Percentiles rank a stretch among this genome's conserved stretches.
Conservation (phyloP, 2,888 invertebrate genomes). For the Cartodere bifasciata region DNA sequence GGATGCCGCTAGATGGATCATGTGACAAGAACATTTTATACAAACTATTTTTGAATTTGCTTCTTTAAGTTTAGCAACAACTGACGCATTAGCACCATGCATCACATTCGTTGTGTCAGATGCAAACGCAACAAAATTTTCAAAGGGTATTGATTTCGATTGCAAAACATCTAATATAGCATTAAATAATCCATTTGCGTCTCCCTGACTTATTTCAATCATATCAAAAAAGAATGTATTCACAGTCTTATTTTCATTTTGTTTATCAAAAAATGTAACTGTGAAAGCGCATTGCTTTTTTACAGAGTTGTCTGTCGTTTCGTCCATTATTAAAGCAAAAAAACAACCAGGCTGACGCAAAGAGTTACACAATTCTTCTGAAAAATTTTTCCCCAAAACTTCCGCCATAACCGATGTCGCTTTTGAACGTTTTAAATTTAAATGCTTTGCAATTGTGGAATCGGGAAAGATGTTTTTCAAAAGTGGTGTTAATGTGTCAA, state of each 20-base stretch:
- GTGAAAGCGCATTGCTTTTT: constrained; percentile 14
- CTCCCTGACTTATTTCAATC: constrained; percentile 14
- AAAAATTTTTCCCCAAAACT: too few relatives aligned
- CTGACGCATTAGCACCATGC: constrained; percentile 18
- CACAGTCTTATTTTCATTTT: too few relatives aligned
- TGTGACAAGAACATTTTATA: constrained; percentile 27
- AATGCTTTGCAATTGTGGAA: too few relatives aligned
- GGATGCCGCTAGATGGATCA: constrained; percentile 23
- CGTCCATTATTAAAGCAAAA: constrained; percentile 9
- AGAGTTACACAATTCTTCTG: too few relatives aligned
- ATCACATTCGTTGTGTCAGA: constrained; percentile 25
- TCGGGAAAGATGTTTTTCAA: too few relatives aligned
- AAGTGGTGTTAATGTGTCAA: too few relatives aligned
- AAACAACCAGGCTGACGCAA: constrained; percentile 4
- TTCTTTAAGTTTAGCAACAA: constrained; percentile 11
- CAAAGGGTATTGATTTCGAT: constrained; percentile 13
- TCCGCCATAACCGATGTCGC: too few relatives aligned
- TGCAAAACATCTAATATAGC: constrained; percentile 11
- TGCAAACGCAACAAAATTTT: constrained; percentile 20
- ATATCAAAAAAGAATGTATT: constrained; percentile 17
- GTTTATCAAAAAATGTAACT: too few relatives aligned
- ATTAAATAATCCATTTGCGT: constrained; percentile 12
- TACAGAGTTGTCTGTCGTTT: constrained; percentile 11
- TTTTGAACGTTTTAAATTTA: too few relatives aligned
- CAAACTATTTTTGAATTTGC: constrained; percentile 21